Base-by-base conservation (phyloP, 1,140 invertebrate species). In the Diabrotica virgifera region DNA sequence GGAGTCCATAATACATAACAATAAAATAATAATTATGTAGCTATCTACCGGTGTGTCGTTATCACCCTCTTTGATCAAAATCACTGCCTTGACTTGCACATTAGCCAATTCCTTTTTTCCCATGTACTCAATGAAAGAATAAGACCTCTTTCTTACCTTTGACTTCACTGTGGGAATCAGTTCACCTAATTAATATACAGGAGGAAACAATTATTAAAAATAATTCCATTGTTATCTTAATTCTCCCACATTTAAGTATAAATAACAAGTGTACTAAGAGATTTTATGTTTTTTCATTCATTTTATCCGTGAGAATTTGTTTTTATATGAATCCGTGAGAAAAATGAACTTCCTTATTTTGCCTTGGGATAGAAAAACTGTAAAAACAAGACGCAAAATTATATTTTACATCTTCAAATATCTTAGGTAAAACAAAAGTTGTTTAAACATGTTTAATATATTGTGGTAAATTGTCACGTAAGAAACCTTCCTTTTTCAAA, bases 201-300 rank as follows among this genome's bases (percentile, higher is more conserved):
- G 67, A 72, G 73, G 69, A 68, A 72, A 64, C 69, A 73, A 76
- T 76, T 75, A 76, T 74, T 74, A 76, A 72, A 76, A 75, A 76
- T 74, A 72, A 75, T 70, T 64, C 70, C 62, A 76, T 76, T 74
- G 73, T 73, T 72, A 59, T 63, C 59, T 58, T 62, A 62, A 66
- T 52, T 51, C 72, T 74, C 72, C 72, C 72, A 74, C 72, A 72
- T 64, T 71, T 56, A 69, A 53, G 68, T 66, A 67, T 66, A 65
- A 73, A 70, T 66, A 70, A 62, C 65, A 71, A 68, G 68, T 66
- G 64, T 69, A 64, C 69, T 67, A 66, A 59, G 69, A 69, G 67
- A 73, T 71, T 68, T 65, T 55, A 69, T 69, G 68, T 72, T 46
- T 67, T 64, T 62, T 70, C 66, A 61, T 65, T 62, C 59, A 61